phyloP scores from a whole-genome alignment of 2,797 vertebrate genomes.

The Streptopelia turtur region DNA sequence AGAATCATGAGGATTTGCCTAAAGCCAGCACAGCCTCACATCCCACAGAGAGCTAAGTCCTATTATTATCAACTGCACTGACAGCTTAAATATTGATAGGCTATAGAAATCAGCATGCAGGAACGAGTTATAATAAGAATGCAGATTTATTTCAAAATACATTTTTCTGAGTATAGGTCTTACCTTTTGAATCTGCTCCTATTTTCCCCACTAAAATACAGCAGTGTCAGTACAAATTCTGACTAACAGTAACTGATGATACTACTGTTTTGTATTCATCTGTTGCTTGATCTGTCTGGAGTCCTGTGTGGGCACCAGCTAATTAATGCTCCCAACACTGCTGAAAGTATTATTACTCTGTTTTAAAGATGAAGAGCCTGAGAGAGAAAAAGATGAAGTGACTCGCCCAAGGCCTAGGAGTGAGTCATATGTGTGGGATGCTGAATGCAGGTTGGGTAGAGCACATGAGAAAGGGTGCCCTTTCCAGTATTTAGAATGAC shows the following conservation, averaged over 20 bases:
- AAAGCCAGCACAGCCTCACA: neutral
- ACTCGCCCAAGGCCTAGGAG: slow-evolving; percentile 38
- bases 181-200: neutral
- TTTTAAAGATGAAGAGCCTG: slow-evolving; percentile 35
- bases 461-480: slow-evolving; percentile 5
- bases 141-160: neutral
- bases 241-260: slow-evolving; percentile 63
- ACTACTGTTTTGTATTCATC: slow-evolving; percentile 27
- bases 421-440: slow-evolving; percentile 59
- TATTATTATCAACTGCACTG: slow-evolving; percentile 4
- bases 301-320: slow-evolving; percentile 50
- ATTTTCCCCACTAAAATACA: neutral
- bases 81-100: slow-evolving; percentile 35
- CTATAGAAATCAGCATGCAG: slow-evolving; percentile 8
- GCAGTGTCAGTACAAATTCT: slow-evolving; percentile 49
- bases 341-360: slow-evolving; percentile 40
- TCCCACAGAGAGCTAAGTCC: neutral
- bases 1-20: slow-evolving; percentile 21
- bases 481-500: slow-evolving; percentile 31
- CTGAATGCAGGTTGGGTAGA: slow-evolving; percentile 32
- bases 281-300: slow-evolving; percentile 51
- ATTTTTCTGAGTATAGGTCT: neutral
- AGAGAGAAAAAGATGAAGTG: slow-evolving; percentile 52
- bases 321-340: slow-evolving; percentile 43
- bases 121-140: neutral